Conservation (phyloP, 2,113 vertebrate species). For the Limnothrissa miodon region DNA sequence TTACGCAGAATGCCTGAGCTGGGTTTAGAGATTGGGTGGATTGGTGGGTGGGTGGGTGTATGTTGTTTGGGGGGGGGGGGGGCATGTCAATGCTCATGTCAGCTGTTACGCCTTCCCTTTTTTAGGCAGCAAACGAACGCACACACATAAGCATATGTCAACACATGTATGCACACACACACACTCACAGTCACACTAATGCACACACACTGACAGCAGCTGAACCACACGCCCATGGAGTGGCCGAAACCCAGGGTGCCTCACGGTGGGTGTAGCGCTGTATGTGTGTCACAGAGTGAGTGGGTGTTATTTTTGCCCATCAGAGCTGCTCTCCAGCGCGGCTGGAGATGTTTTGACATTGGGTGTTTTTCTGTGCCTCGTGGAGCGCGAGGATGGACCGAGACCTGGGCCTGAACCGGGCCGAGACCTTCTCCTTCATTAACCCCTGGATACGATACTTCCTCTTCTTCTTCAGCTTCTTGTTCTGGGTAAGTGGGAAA, state of each 20-base stretch:
- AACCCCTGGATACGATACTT: conserved; percentile 75
- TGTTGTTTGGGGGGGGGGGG: background rate
- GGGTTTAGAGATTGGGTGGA: background rate
- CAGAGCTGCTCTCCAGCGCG: background rate
- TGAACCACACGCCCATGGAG: background rate
- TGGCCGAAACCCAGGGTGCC: background rate
- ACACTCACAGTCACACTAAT: conserved; percentile 1
- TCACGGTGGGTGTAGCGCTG: background rate
- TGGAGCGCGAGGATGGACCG: conserved; percentile 59
- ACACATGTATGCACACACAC: conserved; percentile 2
- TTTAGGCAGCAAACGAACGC: background rate
- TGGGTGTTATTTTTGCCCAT: background rate
- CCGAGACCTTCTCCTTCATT: conserved; percentile 68
- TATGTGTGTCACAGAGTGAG: background rate
- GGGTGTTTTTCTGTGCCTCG: background rate
- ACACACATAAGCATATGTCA: background rate
- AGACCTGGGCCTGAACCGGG: conserved; percentile 58
- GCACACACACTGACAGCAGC: background rate
- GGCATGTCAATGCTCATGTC: conserved; percentile 36
- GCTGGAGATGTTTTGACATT: background rate
- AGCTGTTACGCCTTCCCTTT: conserved; percentile 4
- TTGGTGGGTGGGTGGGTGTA: background rate
- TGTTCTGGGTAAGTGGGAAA: conserved; percentile 71
- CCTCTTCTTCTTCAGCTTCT: conserved; percentile 75
- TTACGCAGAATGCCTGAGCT: background rate